Conservation (phyloP, 2,888 invertebrate genomes). For the Subacronicta megacephala region DNA sequence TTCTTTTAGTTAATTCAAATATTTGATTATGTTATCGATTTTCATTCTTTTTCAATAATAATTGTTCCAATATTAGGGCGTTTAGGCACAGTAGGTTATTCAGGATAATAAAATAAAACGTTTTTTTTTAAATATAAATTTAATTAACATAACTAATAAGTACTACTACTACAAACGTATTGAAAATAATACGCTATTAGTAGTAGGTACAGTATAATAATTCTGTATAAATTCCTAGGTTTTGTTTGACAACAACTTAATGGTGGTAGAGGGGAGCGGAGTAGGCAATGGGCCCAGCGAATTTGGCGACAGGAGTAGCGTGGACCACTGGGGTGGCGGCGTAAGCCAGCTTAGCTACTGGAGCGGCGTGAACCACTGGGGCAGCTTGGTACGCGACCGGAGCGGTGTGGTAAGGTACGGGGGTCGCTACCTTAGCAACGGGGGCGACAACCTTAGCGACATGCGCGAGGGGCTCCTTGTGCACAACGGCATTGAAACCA, state of each 20-base stretch:
- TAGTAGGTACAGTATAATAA: no score
- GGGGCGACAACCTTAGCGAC: slow-evolving; percentile 69
- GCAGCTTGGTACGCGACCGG: slow-evolving; percentile 81
- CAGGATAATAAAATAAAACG: slow-evolving; percentile 10
- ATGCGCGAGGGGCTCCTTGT: slow-evolving; percentile 77
- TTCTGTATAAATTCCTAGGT: slow-evolving; percentile 59
- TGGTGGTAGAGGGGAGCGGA: slow-evolving; percentile 79
- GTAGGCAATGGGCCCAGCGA: slow-evolving; percentile 67
- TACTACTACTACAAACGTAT: slow-evolving; percentile 55
- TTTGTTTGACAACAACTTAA: slow-evolving; percentile 80
- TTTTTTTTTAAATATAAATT: slow-evolving; percentile 38
- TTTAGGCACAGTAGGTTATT: neutral
- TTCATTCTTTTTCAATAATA: no score
- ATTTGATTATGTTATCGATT: no score
- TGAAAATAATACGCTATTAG: slow-evolving; percentile 62
- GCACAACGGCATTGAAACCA: slow-evolving; percentile 90
- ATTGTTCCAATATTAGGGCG: no score
- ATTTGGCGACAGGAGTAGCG: slow-evolving; percentile 70
- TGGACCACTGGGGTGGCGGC: slow-evolving; percentile 69
- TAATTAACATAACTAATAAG: slow-evolving; percentile 67
- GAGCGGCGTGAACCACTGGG: slow-evolving; percentile 84
- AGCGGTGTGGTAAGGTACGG: slow-evolving; percentile 54
- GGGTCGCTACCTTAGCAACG: slow-evolving; percentile 55
- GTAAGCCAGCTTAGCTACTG: slow-evolving; percentile 63
- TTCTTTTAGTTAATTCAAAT: no score